phyloP scores from a whole-genome alignment of 2,797 vertebrate genomes.

The Coregonus sp. region DNA sequence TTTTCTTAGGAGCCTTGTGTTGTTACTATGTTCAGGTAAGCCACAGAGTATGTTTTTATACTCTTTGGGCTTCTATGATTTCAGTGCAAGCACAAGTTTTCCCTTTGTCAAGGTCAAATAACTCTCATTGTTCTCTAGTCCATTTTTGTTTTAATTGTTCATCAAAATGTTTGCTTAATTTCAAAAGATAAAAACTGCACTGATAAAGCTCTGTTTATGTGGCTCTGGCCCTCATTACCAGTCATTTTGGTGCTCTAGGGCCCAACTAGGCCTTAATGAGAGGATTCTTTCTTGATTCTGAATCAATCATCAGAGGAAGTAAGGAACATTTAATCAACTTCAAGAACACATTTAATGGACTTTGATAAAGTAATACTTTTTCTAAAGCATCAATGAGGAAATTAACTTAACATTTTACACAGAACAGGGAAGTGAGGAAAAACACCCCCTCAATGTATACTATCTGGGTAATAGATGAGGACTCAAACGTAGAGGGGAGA shows the following conservation, averaged over 20 bases:
- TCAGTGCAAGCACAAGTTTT: not conserved
- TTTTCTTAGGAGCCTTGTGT: too few relatives aligned
- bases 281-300: not conserved
- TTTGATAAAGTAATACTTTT: not conserved
- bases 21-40: too few relatives aligned
- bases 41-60: too few relatives aligned
- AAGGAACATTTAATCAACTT: not conserved
- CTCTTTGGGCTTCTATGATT: not conserved
- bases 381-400: conserved; percentile 2
- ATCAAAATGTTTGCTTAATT: not conserved
- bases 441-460: conserved; percentile 19
- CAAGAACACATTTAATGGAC: not conserved
- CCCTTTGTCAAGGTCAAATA: not conserved
- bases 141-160: not conserved
- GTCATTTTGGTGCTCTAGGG: not conserved
- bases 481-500: conserved; percentile 44
- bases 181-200: not conserved
- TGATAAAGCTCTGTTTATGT: too few relatives aligned
- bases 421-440: conserved; percentile 55
- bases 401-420: not conserved
- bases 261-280: not conserved
- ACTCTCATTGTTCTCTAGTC: too few relatives aligned
- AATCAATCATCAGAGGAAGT: not conserved
- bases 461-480: conserved; percentile 46
- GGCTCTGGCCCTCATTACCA: not conserved